These are phyloP conservation scores for Zaprionus lachaisei DNA, from an alignment of 1,140 invertebrate genomes.

Conservation along the genomic window DNA sequence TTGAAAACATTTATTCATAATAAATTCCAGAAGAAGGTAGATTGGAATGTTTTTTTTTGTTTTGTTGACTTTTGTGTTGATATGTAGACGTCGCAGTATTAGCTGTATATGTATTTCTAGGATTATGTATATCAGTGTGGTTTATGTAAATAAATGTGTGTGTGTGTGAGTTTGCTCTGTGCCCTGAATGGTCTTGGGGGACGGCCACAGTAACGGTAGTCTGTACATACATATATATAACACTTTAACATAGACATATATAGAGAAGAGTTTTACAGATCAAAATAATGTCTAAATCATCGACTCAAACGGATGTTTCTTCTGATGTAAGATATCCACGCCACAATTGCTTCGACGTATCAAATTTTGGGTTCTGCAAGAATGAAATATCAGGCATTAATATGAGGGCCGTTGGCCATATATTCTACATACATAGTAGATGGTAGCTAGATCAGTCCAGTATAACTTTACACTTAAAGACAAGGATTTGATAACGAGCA, in stretches of 20 bases:
- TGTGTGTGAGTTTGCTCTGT: conserved; percentile 47
- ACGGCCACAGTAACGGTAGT: conserved; percentile 43
- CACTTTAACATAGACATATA: conserved; percentile 48
- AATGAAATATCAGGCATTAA: conserved; percentile 51
- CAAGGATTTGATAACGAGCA: conserved; percentile 36
- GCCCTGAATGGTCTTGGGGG: conserved; percentile 28
- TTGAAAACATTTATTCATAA: conserved; percentile 55
- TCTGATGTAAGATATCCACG: conserved; percentile 80
- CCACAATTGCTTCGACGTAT: conserved; percentile 82
- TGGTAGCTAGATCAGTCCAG: conserved; percentile 23
- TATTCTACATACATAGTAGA: neutral
- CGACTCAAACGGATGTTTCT: conserved; percentile 83
- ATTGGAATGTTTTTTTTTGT: conserved; percentile 21
- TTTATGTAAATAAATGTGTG: neutral
- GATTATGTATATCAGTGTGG: neutral
- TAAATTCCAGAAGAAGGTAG: conserved; percentile 39
- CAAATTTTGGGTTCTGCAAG: conserved; percentile 79
- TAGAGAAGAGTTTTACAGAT: conserved; percentile 45
- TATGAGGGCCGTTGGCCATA: neutral
- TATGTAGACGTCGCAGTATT: conserved; percentile 32
- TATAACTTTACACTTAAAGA: conserved; percentile 35
- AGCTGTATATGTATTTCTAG: neutral
- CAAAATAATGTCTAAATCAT: conserved; percentile 67
- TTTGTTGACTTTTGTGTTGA: conserved; percentile 23
- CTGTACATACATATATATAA: conserved; percentile 50